Evolutionary conservation across 2,113 vertebrate genomes (phyloP), one percentile per base, ranked within the genome.

Genomic region (Furnarius figulus): DNA sequence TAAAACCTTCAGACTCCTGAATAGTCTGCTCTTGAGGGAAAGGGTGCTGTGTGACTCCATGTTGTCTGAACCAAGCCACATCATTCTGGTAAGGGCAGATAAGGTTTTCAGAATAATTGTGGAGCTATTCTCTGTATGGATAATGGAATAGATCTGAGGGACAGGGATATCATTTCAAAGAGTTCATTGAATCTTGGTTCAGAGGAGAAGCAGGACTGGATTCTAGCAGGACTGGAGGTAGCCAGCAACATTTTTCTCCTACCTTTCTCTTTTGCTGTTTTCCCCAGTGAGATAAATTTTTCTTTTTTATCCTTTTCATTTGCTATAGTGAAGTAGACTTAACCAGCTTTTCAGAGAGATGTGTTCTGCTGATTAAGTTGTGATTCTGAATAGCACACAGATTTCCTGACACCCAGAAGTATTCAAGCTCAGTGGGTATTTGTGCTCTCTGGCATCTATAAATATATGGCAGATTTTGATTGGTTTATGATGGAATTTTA

Each of bases 381-480:
- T 95, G 77, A 94, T 94, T 97, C 70, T 85, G 63, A 79, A 93
- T 53, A 97, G 53, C 73, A 95, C 71, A 97, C 68, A 94, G 73
- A 95, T 97, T 96, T 97, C 52, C 62, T 94, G 96, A 97, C 96
- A 97, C 86, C 89, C 76, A 97, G 97, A 98, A 98, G 97, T 98
- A 97, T 97, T 97, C 93, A 94, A 95, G 79, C 95, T 95, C 96
- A 53, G 93, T 89, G 74, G 97, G 96, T 95, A 95, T 97, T 95
- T 96, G 90, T 97, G 85, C 89, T 97, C 80, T 52, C 92, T 58
- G n/a, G 83, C 93, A 94, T 95, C 97, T 97, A 96, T 97, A 97
- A 97, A 97, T 98, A 97, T 87, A 95, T 85, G 58, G 20, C 84
- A 96, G 97, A 89, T 97, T 98, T 97, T 98, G 97, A 98, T 98